phyloP scores from a whole-genome alignment of 2,113 vertebrate species.

The Cyprinus carpio region DNA sequence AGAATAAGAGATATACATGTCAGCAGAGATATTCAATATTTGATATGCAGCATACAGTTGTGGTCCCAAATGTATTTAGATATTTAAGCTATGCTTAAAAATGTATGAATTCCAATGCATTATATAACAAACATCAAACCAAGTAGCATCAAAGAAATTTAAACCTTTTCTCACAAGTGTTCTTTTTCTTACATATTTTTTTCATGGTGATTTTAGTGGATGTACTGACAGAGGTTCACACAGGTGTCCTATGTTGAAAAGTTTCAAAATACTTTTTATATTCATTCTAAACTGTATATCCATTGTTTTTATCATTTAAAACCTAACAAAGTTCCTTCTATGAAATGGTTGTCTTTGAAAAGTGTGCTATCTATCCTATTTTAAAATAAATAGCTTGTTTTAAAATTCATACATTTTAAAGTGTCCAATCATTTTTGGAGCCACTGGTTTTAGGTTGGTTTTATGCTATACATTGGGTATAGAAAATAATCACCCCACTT shows the following conservation, averaged over 20 bases:
- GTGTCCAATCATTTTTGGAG: not conserved
- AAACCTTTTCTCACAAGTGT: not conserved
- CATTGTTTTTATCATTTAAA: not conserved
- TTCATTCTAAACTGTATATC: not conserved
- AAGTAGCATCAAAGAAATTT: not conserved
- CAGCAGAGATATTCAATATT: not conserved
- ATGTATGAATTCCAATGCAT: not conserved
- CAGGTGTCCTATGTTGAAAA: no score
- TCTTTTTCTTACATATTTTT: not conserved
- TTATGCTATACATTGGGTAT: not conserved
- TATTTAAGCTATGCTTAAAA: not conserved
- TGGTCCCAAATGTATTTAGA: not conserved
- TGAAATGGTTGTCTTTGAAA: not conserved
- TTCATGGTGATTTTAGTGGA: not conserved
- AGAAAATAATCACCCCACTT: no score
- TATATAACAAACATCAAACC: not conserved
- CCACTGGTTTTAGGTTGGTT: not conserved
- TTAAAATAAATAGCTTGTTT: not conserved
- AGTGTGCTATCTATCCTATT: not conserved
- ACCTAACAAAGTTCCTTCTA: not conserved
- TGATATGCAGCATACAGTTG: not conserved
- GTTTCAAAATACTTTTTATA: not conserved
- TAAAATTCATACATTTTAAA: not conserved
- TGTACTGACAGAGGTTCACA: not conserved
- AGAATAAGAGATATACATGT: slow-evolving; percentile 30